Evolutionary conservation across 1,140 invertebrate genomes (phyloP), one percentile per base, ranked within the genome.

Genomic region (Aporrectodea caliginosa): DNA sequence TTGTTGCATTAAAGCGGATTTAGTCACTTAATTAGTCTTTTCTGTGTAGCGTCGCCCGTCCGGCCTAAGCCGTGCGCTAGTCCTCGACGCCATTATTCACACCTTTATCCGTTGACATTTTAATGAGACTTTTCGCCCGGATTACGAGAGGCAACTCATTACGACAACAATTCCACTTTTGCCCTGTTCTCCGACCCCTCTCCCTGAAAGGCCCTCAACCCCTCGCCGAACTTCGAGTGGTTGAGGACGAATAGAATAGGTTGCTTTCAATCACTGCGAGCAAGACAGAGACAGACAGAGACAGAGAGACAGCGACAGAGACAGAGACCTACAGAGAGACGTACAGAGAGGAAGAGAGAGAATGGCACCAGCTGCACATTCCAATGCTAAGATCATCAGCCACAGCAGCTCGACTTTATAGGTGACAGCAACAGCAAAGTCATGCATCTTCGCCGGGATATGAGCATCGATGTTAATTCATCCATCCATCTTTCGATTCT

Each of bases 11-110:
- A 58, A 58, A 58, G 6, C 6, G 43, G 43, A 58, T 58, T 58
- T 58, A 58, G 43, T 58, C 43, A 58, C 43, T 58, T 58, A 58
- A 58, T 58, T 58, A 58, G 43, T 58, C 43, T 58, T 58, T 58
- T 58, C 43, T 58, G 43, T 58, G 43, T 58, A 58, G 43, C 43
- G 43, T 22, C 43, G 43, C 22, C 43, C 43, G 43, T 58, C 22
- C 43, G 43, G 43, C 22, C 43, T 58, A 58, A 58, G 43, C 43
- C 22, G 6, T 22, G 43, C 43, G 6, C n/a, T n/a, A n/a, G n/a
- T 58, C 22, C 43, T 58, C 43, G 43, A 22, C 43, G 43, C 22
- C 43, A 58, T 58, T 58, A 58, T 58, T 58, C 43, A 58, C 43
- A 12, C 22, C 43, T 58, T 58, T 58, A 58, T 58, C 43, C 43